Base-by-base conservation (phyloP, 2,797 vertebrate genomes). In the Hozukius guyotensis region DNA sequence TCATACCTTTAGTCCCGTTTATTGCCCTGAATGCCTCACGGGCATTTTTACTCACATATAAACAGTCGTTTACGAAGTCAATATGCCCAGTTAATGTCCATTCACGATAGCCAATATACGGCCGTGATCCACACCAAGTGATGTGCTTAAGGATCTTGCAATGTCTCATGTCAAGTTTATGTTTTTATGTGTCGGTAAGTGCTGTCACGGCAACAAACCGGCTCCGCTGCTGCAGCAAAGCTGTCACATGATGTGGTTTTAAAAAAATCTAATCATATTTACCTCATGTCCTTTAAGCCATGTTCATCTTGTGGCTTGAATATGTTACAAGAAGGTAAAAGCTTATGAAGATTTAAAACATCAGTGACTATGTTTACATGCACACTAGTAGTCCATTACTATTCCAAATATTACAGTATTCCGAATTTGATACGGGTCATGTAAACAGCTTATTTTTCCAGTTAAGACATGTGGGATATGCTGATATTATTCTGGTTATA, bases 21-120 rank as follows among this genome's bases (percentile, higher is more conserved):
- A 87, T 83, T 80, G 66, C 49, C 38, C 69, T 85, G 5, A 79
- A 80, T 64, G 75, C 78, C 84, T 87, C 75, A 8, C 3, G 53
- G 82, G 75, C 42, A 53, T 74, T 85, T 81, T 77, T 72, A 34
- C 84, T 66, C 29, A 3, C 1, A 4, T 56, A 77, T 87, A 81
- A 88, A 85, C 63, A 80, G 80, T 78, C 18, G 7, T 86, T 89
- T 81, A 81, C 70, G 66, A 61, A 91, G 81, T 86, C 80, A 80
- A 69, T 86, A 72, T n/a, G 29, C 65, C 13, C 52, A 31, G 75
- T 85, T 83, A 86, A 86, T 80, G 77, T 70, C 68, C 60, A 69
- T 79, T 69, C 76, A 73, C 59, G 67, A 34, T 29, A 78, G 70
- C 70, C 64, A 27, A 73, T 88, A 83, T 49, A 65, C 77, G 65